phyloP scores from a whole-genome alignment of 2,888 invertebrate genomes.

The Leucoma salicis region DNA sequence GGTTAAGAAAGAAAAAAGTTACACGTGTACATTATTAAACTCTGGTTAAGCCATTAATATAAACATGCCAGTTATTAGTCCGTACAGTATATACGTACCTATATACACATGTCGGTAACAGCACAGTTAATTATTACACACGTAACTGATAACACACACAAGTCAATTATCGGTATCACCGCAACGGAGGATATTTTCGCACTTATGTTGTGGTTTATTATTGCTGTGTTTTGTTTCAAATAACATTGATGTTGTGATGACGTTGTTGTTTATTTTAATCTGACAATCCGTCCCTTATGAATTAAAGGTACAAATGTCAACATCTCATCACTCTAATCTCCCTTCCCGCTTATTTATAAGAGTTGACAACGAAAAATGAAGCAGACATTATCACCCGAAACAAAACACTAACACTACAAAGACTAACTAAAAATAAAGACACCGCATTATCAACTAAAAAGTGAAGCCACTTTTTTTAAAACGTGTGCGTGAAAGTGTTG shows the following conservation, averaged over 20 bases:
- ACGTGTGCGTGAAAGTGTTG: too few species aligned
- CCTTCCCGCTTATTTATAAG: too few species aligned
- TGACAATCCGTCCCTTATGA: too few species aligned
- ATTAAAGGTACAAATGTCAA: too few species aligned
- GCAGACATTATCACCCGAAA: too few species aligned
- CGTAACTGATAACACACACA: constrained; percentile 35
- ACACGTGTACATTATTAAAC: constrained; percentile 5
- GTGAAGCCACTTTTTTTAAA: too few species aligned
- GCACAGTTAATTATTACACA: constrained; percentile 37
- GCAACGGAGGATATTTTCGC: constrained; percentile 23
- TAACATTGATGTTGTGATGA: constrained; percentile 1
- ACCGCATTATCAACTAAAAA: too few species aligned
- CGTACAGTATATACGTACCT: not conserved
- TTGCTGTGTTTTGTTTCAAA: constrained; percentile 10
- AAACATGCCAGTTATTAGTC: constrained; percentile 4
- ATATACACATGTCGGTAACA: constrained; percentile 24
- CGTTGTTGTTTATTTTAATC: not conserved
- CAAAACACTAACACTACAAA: too few species aligned
- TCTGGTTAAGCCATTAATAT: constrained; percentile 1
- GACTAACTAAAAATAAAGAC: too few species aligned
- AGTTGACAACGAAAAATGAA: too few species aligned
- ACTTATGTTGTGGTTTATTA: constrained; percentile 22
- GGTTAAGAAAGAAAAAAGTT: not conserved
- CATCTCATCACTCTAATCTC: too few species aligned
- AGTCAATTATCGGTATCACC: constrained; percentile 38